Evolutionary conservation across 2,797 vertebrate genomes (phyloP), one percentile per base, ranked within the genome.

Genomic region (Chelmon rostratus): DNA sequence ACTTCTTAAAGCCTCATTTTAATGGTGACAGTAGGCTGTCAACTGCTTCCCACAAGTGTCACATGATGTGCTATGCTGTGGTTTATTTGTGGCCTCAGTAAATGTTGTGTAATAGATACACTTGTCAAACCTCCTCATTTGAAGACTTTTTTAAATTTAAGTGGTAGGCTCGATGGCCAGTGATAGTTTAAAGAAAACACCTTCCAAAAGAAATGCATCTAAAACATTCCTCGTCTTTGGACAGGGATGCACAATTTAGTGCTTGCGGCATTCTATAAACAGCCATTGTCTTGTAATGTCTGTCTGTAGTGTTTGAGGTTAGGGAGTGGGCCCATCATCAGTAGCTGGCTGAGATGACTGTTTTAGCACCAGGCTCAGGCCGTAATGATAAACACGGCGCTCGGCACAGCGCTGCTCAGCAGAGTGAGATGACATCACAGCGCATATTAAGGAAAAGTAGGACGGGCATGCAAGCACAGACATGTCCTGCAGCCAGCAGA

Each of bases 401-500:
- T 81, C 70, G 62, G 68, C 83, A 61, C 82, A 12, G 63, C 67
- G 7, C 69, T 63, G 71, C 83, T 85, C 70, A 65, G 78, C 81
- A 61, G 8, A 76, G 72, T 59, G 73, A 44, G 57, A 78, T 94
- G 94, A 93, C 89, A 82, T 94, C 92, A 93, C 73, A 33, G 66
- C 83, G 79, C 77, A 85, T 73, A 84, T 73, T 73, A 83, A 76
- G 85, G 76, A 81, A 70, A 85, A 82, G 76, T 62, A 67, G 84
- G 81, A 37, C 28, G 47, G 73, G 69, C 77, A 23, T 77, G 76
- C 94, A 90, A 53, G 94, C 78, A 67, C 66, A 77, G 89, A 82
- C 94, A 81, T 81, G 92, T 79, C 49, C 74, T 70, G 64, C 46
- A 73, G 52, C 73, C 72, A 73, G 72, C 63, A 53, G 7, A 67